Base-by-base conservation (phyloP, 2,797 vertebrate species). In the Simalia tracyae region DNA sequence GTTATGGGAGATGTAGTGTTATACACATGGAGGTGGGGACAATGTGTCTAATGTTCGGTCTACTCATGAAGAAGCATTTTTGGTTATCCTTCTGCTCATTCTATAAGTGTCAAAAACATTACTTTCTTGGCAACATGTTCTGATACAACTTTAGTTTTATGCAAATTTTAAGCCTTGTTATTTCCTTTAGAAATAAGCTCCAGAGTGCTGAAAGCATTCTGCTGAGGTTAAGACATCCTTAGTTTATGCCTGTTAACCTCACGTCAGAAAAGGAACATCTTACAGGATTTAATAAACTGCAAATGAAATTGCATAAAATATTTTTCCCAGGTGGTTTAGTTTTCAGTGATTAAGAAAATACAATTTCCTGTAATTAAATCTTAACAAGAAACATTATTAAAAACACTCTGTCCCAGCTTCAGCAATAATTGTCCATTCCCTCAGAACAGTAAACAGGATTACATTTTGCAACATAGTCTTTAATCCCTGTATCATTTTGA, bases 311-410 rank as follows among this genome's bases (percentile, higher is more conserved):
- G 97, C 97, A 97, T 96, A 87, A 95, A 97, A 97, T 96, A 96
- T 96, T 94, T 92, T 90, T 91, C 97, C 97, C 96, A 97, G 96
- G 97, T 97, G 97, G 97, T 97, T 97, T 97, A 97, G 96, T 98
- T 98, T 97, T 97, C 97, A 98, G 97, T 98, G 98, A 98, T 98
- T 98, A 98, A 97, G 97, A 97, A 98, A 98, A 98, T 97, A 97
- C 97, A 97, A 97, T 98, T 98, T 98, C 97, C 97, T 97, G 95
- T 98, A 98, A 98, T 98, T 98, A 98, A 98, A 98, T 98, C 98
- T 98, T 98, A 98, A 98, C 97, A 98, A 98, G 97, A 97, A 98
- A 98, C 98, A 97, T 98, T 98, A 98, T 98, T 98, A 97, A 98
- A 98, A 98, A 97, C 97, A 97, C 97, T 98, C 97, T 97, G 96